Percentiles rank a stretch among this genome's conserved stretches.
Conservation (phyloP, 2,888 invertebrate genomes). For the Platycnemis pennipes region DNA sequence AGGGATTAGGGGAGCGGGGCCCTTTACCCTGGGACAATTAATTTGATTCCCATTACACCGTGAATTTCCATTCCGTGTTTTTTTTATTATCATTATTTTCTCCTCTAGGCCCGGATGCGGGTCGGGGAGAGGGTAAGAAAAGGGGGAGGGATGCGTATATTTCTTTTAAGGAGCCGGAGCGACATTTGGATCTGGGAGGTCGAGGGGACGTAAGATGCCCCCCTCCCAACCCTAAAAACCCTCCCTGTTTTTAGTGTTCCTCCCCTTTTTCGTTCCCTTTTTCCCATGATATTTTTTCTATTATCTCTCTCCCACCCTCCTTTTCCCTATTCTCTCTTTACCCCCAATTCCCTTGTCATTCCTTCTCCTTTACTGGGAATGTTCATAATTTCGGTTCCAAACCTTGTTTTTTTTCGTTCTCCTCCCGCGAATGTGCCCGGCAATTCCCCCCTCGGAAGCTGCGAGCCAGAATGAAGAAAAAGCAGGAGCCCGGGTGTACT, state of each 20-base stretch:
- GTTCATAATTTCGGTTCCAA: constrained; percentile 7
- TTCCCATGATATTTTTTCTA: not conserved
- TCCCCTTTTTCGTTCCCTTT: not conserved
- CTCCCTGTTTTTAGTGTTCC: not conserved
- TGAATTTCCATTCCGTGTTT: constrained; percentile 51
- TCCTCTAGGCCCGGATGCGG: constrained; percentile 38
- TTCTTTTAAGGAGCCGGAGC: constrained; percentile 47
- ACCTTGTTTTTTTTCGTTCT: constrained; percentile 21
- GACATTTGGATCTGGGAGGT: constrained; percentile 18
- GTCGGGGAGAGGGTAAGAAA: not conserved
- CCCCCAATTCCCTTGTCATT: not conserved
- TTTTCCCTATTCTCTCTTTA: not conserved
- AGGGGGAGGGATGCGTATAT: not conserved
- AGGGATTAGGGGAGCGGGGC: not conserved
- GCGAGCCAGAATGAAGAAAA: not conserved
- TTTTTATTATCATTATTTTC: constrained; percentile 30
- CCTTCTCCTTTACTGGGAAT: not conserved
- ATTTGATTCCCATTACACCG: constrained; percentile 67
- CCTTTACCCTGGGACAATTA: constrained; percentile 39
- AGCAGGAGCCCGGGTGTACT: not conserved
- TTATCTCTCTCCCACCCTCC: not conserved
- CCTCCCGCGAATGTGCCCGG: not conserved
- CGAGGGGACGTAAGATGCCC: not conserved
- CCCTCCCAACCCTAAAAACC: not conserved
- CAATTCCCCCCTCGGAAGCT: constrained; percentile 41